Evolutionary conservation across 2,888 invertebrate species (phyloP).

Genomic region (Andrena praecox): DNA sequence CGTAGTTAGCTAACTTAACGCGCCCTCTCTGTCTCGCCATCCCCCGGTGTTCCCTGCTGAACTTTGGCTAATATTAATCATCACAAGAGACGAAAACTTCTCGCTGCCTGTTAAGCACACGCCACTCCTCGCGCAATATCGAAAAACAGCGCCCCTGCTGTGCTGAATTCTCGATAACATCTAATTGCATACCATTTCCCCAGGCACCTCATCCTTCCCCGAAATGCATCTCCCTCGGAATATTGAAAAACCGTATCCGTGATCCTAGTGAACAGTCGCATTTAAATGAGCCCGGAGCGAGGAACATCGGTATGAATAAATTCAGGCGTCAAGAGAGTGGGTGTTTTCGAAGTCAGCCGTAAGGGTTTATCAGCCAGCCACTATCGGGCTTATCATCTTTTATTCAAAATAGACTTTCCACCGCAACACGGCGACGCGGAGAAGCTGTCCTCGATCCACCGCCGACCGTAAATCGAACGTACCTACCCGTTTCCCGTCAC

Average conservation of each 20-base stretch:
- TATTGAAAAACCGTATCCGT: not conserved
- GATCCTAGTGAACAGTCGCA: not conserved
- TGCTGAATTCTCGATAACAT: not conserved
- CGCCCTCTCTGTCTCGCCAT: conserved; percentile 10
- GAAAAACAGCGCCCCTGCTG: not conserved
- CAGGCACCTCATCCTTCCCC: not conserved
- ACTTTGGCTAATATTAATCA: conserved; percentile 55
- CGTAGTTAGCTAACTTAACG: conserved; percentile 39
- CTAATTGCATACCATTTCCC: too few species aligned
- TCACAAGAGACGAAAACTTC: conserved; percentile 40
- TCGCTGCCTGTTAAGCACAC: not conserved
- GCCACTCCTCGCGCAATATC: conserved; percentile 1
- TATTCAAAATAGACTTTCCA: conserved; percentile 46
- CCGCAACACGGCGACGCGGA: not conserved
- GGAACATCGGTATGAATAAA: conserved; percentile 46
- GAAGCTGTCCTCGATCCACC: conserved; percentile 4
- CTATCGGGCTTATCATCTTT: conserved; percentile 55
- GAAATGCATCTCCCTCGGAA: not conserved
- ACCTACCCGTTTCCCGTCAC: conserved; percentile 3
- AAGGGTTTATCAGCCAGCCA: conserved; percentile 32
- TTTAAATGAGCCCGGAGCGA: not conserved
- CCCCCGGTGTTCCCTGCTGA: conserved; percentile 11
- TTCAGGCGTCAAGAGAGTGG: not conserved
- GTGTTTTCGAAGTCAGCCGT: conserved; percentile 17
- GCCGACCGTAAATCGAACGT: conserved; percentile 19